Percentiles rank a stretch among this genome's conserved stretches.
Conservation (phyloP, 2,113 vertebrate species). For the Pteruthius melanotis region DNA sequence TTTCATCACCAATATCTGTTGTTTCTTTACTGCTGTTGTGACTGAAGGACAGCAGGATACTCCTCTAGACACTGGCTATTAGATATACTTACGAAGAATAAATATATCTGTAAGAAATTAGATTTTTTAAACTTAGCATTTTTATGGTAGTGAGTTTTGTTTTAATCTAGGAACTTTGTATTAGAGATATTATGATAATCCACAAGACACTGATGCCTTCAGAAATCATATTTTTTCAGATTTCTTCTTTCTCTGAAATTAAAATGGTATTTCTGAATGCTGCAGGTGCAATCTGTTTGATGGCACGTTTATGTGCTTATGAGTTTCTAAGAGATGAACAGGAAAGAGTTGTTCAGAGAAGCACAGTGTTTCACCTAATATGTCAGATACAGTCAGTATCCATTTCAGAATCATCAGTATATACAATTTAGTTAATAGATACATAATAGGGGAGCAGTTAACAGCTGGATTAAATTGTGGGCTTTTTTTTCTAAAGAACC, state of each 20-base stretch:
- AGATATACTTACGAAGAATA: background rate
- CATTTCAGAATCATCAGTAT: background rate
- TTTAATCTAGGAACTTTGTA: conserved; percentile 30
- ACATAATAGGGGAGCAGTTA: background rate
- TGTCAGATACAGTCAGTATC: background rate
- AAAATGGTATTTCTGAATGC: conserved; percentile 28
- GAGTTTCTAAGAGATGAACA: conserved; percentile 31
- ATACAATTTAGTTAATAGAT: background rate
- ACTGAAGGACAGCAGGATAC: background rate
- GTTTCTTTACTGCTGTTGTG: background rate
- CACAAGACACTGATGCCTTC: background rate
- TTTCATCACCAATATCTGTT: background rate
- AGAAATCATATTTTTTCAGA: background rate
- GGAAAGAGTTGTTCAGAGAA: background rate
- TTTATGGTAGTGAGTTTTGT: background rate
- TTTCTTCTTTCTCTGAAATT: conserved; percentile 39
- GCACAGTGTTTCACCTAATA: conserved; percentile 35
- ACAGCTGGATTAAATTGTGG: background rate
- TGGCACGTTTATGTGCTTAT: conserved; percentile 36
- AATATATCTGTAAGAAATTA: background rate
- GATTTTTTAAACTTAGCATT: background rate
- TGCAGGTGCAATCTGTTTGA: conserved; percentile 39
- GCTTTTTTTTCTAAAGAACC: background rate
- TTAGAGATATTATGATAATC: conserved; percentile 39
- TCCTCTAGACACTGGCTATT: background rate